Conservation (phyloP, 2,113 vertebrate species). For the Euleptes europaea region DNA sequence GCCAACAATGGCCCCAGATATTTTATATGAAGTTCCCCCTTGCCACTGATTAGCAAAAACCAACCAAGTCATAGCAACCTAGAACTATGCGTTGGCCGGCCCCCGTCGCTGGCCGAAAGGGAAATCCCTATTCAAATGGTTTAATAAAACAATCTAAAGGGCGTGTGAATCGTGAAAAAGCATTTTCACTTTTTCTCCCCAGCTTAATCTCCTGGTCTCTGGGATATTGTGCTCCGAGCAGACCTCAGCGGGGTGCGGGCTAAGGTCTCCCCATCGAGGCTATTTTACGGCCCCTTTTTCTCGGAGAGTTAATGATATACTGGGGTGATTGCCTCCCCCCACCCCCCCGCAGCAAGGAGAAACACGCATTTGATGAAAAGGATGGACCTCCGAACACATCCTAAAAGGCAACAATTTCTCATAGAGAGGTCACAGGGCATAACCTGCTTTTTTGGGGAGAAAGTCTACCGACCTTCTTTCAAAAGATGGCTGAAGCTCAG, state of each 20-base stretch:
- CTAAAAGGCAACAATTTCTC: conserved; percentile 93
- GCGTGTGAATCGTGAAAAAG: conserved; percentile 98
- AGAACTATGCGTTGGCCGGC: conserved; percentile 94
- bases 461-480: conserved; percentile 74
- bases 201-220: conserved; percentile 97
- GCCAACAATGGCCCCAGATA: conserved; percentile 91
- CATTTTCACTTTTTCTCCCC: conserved; percentile 94
- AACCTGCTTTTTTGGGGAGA: conserved; percentile 83
- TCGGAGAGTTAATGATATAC: conserved; percentile 96
- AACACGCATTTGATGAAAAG: conserved; percentile 87
- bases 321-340: conserved; percentile 80
- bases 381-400: conserved; percentile 83
- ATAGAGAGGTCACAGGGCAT: conserved; percentile 87
- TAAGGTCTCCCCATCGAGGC: conserved; percentile 90
- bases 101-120: conserved; percentile 89
- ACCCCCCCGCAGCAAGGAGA: conserved; percentile 75
- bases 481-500: conserved; percentile 70
- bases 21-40: conserved; percentile 99
- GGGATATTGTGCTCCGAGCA: conserved; percentile 94
- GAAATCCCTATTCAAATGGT: conserved; percentile 97
- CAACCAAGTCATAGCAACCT: conserved; percentile 99
- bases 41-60: conserved; percentile 96
- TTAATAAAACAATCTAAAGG: conserved; percentile 98
- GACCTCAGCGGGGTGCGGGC: conserved; percentile 86
- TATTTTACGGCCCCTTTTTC: conserved; percentile 86